Base-by-base conservation (phyloP, 1,140 invertebrate genomes). In the Pogonognathellus flavescens region DNA sequence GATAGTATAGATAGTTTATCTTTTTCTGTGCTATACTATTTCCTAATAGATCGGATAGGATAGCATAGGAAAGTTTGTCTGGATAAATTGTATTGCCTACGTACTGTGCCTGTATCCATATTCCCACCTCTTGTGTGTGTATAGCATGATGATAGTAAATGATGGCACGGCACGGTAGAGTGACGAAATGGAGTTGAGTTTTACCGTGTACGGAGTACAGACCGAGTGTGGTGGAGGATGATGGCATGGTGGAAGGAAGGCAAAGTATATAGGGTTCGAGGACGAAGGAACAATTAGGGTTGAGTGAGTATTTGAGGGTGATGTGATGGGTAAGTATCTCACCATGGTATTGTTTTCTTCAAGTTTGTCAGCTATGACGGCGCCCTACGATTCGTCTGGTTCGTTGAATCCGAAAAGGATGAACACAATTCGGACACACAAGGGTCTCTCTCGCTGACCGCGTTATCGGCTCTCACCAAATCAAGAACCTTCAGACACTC, bases 281-380 rank as follows among this genome's bases (percentile, higher is more conserved):
- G 70, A 76, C 70, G 59, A 86, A 87, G 59, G 82, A 86, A 85
- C 81, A 88, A 84, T 76, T 87, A 86, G 86, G 88, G 89, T 85
- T 88, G 84, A 84, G 88, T 87, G 86, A 88, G 90, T 91, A 91
- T 91, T 91, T 91, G 62, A 72, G 85, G 59, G 80, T 91, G 90
- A 41, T 86, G 91, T 90, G 83, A 86, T 84, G 86, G 84, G 76
- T 72, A 84, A 76, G 84, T 85, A 80, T 85, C 84, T 87, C 86
- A 85, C 84, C 84, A 62, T 49, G 25, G 25, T 70, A 83, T 88
- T 86, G 82, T 86, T 86, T 86, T 85, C 76, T 55, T 81, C 18
- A n/a, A 84, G 22, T 84, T 86, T 86, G 82, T 86, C 70, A 86
- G 87, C 62, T 88, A 82, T 52, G 72, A 83, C 86, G 88, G 88